A percentile compares a stretch with the other conserved stretches of the same genome.
Conservation (phyloP, 2,113 vertebrate species). For the Tichodroma muraria region DNA sequence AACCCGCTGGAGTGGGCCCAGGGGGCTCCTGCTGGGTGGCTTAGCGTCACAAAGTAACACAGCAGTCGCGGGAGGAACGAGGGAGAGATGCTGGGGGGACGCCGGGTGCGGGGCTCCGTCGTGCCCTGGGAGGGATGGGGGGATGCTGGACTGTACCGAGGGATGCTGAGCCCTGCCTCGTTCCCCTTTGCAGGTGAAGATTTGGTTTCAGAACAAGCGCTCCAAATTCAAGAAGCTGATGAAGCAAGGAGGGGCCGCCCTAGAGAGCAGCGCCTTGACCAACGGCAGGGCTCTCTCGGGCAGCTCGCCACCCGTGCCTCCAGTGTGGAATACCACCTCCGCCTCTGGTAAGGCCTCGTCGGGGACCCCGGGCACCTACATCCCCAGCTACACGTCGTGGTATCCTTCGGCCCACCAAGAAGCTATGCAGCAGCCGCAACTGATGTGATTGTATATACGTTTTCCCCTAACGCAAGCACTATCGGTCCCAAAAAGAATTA, state of each 20-base stretch:
- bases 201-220: conserved; percentile 99
- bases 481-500: background rate
- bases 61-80: no score
- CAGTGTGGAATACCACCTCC: conserved; percentile 90
- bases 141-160: background rate
- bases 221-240: conserved; percentile 99
- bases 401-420: conserved; percentile 97
- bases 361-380: conserved; percentile 87
- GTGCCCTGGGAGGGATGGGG: no score
- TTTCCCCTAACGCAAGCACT: background rate
- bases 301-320: conserved; percentile 85
- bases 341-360: conserved; percentile 86
- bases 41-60: background rate
- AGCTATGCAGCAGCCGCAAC: conserved; percentile 98
- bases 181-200: conserved; percentile 84
- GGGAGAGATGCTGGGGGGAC: background rate
- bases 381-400: conserved; percentile 98
- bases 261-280: conserved; percentile 85
- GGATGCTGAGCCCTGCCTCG: background rate
- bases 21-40: background rate
- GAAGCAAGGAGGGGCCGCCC: conserved; percentile 85
- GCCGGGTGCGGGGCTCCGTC: background rate
- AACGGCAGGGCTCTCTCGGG: conserved; percentile 88
- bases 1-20: background rate
- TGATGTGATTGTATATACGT: conserved; percentile 84